phyloP scores from a whole-genome alignment of 1,140 invertebrate species.

The Notospermus geniculatus region DNA sequence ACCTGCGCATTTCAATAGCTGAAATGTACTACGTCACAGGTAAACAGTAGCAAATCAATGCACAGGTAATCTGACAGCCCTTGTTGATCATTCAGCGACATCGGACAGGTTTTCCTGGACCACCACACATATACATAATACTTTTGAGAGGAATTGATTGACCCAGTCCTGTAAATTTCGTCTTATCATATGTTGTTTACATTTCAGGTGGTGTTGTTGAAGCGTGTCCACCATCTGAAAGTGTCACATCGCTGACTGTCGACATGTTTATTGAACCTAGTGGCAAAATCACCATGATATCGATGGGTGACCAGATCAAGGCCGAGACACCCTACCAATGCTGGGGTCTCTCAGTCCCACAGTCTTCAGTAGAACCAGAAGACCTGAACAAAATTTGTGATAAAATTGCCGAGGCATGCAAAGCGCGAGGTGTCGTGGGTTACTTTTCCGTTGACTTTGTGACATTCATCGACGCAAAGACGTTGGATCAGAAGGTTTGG shows the following conservation, averaged over 20 bases:
- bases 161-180: no score
- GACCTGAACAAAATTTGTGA: constrained; percentile 43
- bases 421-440: constrained; percentile 50
- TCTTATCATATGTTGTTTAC: neutral
- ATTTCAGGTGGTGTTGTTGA: constrained; percentile 53
- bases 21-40: no score
- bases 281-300: constrained; percentile 40
- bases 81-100: no score
- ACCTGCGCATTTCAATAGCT: no score
- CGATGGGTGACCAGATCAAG: constrained; percentile 54
- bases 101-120: no score
- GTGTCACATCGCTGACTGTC: constrained; percentile 48
- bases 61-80: no score
- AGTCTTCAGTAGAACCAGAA: constrained; percentile 52
- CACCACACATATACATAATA: no score
- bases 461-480: constrained; percentile 51
- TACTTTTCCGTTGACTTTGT: constrained; percentile 54
- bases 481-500: constrained; percentile 54
- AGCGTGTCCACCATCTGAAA: constrained; percentile 53
- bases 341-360: constrained; percentile 55
- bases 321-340: constrained; percentile 48
- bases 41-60: no score
- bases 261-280: constrained; percentile 54
- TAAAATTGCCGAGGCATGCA: constrained; percentile 49
- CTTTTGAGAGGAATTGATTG: no score